These are phyloP conservation scores for Drosophila mulleri DNA, from an alignment of 2,888 invertebrate species.

Conservation along the genomic window DNA sequence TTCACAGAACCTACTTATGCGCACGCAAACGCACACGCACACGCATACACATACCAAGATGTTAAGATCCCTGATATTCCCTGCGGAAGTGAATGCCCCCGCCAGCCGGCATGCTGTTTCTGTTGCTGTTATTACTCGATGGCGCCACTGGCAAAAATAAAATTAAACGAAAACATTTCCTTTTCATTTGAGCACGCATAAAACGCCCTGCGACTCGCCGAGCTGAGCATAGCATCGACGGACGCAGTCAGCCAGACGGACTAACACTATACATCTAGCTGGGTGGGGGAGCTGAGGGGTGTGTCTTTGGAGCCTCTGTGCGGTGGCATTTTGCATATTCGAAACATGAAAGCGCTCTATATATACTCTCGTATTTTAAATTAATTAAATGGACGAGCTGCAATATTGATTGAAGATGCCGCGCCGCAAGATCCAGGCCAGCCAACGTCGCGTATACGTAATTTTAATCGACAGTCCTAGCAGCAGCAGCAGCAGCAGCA, in stretches of 20 bases:
- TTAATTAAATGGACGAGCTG: constrained; percentile 73
- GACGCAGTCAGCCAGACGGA: constrained; percentile 31
- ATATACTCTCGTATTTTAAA: constrained; percentile 59
- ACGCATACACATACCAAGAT: constrained; percentile 9
- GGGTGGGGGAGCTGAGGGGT: no score
- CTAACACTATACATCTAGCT: constrained; percentile 34
- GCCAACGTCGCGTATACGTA: constrained; percentile 48
- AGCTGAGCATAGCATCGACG: constrained; percentile 16
- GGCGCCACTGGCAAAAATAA: constrained; percentile 78
- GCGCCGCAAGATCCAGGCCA: background rate
- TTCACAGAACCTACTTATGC: constrained; percentile 67
- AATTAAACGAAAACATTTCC: constrained; percentile 83
- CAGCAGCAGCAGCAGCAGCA: constrained; percentile 16
- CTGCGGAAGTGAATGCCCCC: constrained; percentile 21
- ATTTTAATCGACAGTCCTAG: constrained; percentile 74
- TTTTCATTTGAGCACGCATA: constrained; percentile 79
- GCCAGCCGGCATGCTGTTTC: constrained; percentile 33
- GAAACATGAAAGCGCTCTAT: constrained; percentile 60
- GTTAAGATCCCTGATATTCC: constrained; percentile 34
- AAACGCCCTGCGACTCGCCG: constrained; percentile 52
- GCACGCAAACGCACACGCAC: constrained; percentile 17
- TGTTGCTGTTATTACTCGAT: constrained; percentile 69
- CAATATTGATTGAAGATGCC: constrained; percentile 69
- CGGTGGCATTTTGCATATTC: constrained; percentile 48
- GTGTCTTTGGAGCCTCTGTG: background rate